Evolutionary conservation across 2,888 invertebrate species (phyloP), one percentile per base, ranked within the genome.

Genomic region (Cybosia mesomella): DNA sequence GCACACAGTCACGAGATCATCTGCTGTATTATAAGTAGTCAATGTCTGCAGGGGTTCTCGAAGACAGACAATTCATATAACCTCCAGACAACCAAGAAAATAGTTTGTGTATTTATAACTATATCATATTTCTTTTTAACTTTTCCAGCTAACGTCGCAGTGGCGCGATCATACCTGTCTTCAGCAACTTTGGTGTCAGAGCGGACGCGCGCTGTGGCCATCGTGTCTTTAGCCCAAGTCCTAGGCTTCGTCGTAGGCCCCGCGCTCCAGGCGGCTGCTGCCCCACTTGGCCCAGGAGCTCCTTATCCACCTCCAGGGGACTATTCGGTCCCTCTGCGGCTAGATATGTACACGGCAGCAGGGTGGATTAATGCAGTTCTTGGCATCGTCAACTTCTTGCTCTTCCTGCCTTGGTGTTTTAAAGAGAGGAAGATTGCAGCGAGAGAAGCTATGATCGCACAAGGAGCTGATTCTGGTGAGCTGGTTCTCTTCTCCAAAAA

Each of bases 211-310:
- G 98, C 98, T 1, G 97, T 98, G 61, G 97, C 98, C 0, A 97
- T 97, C 95, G 97, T 98, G 62, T 98, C 98, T 0, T 93, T 98
- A 74, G 98, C 98, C 54, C 98, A 98, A 94, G 97, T 98, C 53
- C 92, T 98, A 72, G 98, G 98, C 60, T 98, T 98, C 90, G 97
- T 98, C 68, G 96, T 98, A 76, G 98, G 98, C 0, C 98, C 98
- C 9, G 97, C 97, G 57, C 91, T 98, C 69, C 98, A 98, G 93
- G 97, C 98, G 1, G 96, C 96, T 2, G 97, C 97, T 0, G 97
- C 98, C 18, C 97, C 97, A 5, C 91, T 98, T 49, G 98, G 98
- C 1, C 95, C 96, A 61, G 92, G 96, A 18, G 80, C 72, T 15
- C 84, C 90, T 34, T 92, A 92, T 83, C 72, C 85, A 13, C 83